phyloP scores from a whole-genome alignment of 2,113 vertebrate species.

The Mohoua ochrocephala region DNA sequence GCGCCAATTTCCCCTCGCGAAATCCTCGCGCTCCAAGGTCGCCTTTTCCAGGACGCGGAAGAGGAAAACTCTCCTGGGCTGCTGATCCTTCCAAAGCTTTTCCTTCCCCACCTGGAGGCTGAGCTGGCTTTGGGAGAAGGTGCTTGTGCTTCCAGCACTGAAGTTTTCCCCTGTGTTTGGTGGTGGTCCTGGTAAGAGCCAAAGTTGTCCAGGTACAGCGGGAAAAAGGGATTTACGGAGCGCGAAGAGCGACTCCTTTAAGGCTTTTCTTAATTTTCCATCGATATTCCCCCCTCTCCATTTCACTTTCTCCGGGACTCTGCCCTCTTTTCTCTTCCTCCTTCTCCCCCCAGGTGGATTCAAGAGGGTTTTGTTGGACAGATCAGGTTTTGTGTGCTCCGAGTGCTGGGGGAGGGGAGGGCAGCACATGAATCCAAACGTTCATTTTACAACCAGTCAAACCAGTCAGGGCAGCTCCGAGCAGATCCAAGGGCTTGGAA shows the following conservation, averaged over 20 bases:
- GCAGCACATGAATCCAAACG: slow-evolving; percentile 80
- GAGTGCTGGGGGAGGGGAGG: slow-evolving; percentile 59
- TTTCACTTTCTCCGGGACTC: background rate
- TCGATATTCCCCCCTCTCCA: background rate
- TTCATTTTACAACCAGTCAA: slow-evolving; percentile 91
- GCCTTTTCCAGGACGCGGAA: slow-evolving; percentile 24
- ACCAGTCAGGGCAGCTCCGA: slow-evolving; percentile 92
- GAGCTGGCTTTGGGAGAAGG: slow-evolving; percentile 33
- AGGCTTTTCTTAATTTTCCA: background rate
- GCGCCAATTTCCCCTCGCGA: background rate
- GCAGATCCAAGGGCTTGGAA: slow-evolving; percentile 49
- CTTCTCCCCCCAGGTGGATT: slow-evolving; percentile 10
- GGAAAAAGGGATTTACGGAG: background rate
- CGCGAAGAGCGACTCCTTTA: background rate
- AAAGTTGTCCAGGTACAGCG: background rate
- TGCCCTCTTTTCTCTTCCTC: background rate
- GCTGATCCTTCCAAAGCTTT: background rate
- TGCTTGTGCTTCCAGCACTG: slow-evolving; percentile 60
- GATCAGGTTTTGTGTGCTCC: slow-evolving; percentile 82
- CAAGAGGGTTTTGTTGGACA: slow-evolving; percentile 54
- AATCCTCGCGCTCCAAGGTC: background rate
- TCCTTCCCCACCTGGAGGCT: background rate
- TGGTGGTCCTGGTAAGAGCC: slow-evolving; percentile 24
- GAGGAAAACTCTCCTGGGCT: background rate
- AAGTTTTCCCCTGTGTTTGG: background rate